A percentile compares a stretch with the other conserved stretches of the same genome.
Conservation (phyloP, 1,140 invertebrate genomes). For the Cyrtorhinus lividipennis region DNA sequence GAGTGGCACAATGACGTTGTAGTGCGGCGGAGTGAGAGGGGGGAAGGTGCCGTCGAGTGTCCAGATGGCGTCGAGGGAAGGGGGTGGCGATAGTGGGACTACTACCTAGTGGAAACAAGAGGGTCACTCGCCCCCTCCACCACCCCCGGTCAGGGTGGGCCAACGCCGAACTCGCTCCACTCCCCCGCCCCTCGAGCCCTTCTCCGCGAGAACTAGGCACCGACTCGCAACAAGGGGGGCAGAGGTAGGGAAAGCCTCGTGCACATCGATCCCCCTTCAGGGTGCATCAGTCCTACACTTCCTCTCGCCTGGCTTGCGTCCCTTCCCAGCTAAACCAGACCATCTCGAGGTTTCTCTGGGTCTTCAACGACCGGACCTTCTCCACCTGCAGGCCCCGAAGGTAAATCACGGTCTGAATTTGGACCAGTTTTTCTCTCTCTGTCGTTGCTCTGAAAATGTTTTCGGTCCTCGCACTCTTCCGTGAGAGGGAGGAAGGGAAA, state of each 20-base stretch:
- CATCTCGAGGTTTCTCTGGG: background rate
- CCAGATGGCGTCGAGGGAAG: too few relatives aligned
- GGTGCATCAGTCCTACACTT: conserved; percentile 5
- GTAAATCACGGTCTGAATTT: background rate
- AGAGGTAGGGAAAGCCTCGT: background rate
- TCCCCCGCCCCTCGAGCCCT: background rate
- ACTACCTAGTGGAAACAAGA: too few relatives aligned
- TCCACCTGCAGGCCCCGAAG: background rate
- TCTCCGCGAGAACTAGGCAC: too few relatives aligned
- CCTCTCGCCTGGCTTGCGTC: conserved; percentile 5
- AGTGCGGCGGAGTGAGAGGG: too few relatives aligned
- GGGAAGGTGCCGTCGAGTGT: too few relatives aligned
- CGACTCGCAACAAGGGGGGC: background rate
- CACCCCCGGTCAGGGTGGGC: too few relatives aligned
- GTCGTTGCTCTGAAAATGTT: too few relatives aligned
- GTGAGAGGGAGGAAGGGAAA: background rate
- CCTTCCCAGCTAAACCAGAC: background rate
- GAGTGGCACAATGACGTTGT: too few relatives aligned
- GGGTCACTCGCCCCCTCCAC: too few relatives aligned
- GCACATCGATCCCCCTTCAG: conserved; percentile 2
- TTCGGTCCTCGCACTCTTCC: background rate
- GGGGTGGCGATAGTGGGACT: too few relatives aligned
- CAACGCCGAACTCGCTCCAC: too few relatives aligned
- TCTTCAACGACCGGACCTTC: background rate
- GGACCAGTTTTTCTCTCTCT: background rate